These are phyloP conservation scores for Charina bottae DNA, from an alignment of 2,113 vertebrate genomes.

Conservation along the genomic window DNA sequence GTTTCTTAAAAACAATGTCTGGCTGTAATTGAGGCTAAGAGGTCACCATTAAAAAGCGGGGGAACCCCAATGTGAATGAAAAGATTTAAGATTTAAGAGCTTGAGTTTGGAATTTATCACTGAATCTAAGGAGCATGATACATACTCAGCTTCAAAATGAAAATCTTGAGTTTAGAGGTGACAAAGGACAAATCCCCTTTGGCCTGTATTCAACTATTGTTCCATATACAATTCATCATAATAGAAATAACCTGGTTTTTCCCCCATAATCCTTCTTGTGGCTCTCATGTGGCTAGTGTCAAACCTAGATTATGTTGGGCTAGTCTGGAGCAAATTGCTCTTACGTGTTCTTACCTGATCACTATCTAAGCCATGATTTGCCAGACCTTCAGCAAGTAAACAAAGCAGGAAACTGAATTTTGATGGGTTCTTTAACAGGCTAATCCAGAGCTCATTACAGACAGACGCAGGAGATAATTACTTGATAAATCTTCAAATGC, in stretches of 20 bases:
- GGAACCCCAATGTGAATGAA: background rate
- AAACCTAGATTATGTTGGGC: background rate
- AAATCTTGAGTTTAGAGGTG: background rate
- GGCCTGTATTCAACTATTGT: background rate
- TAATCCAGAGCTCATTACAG: conserved; percentile 12
- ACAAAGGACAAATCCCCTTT: background rate
- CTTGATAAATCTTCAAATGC: conserved; percentile 7
- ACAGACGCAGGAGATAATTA: background rate
- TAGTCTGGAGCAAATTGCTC: background rate
- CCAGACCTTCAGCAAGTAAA: background rate
- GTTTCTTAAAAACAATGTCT: background rate
- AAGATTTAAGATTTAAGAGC: background rate
- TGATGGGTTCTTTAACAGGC: background rate
- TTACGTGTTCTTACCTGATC: background rate
- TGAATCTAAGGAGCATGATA: background rate
- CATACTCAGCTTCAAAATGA: background rate
- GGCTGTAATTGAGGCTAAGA: background rate
- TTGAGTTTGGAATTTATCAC: background rate
- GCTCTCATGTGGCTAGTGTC: background rate
- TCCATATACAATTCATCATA: background rate
- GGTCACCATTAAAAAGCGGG: background rate
- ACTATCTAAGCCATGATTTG: background rate
- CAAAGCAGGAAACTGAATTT: conserved; percentile 3
- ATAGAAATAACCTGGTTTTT: background rate
- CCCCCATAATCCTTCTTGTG: background rate